Evolutionary conservation across 2,797 vertebrate species (phyloP).

Genomic region (Epinephelus coioides): DNA sequence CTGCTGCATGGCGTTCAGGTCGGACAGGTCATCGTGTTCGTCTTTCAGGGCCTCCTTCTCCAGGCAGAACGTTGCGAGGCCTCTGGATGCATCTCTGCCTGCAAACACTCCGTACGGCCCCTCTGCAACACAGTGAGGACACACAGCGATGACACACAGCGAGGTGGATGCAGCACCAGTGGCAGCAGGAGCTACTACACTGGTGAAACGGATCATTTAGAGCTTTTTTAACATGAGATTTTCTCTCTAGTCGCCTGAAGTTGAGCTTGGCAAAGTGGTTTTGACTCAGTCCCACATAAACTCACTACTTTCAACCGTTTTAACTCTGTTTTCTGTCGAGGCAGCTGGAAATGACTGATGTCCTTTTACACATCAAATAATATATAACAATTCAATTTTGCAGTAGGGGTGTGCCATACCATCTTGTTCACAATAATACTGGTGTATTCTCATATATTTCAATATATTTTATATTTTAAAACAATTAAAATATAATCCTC

Average conservation of each 20-base stretch:
- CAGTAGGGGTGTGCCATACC: too few species aligned
- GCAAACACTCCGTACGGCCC: conserved; percentile 98
- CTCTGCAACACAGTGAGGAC: conserved; percentile 78
- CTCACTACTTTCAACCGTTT: too few species aligned
- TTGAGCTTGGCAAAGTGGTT: too few species aligned
- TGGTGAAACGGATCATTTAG: background rate
- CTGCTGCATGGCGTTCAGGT: conserved; percentile 92
- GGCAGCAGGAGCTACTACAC: background rate
- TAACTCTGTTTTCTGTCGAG: too few species aligned
- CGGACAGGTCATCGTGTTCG: conserved; percentile 94
- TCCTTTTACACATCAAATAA: too few species aligned
- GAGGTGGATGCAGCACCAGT: background rate
- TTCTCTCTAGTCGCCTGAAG: background rate
- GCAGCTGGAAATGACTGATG: too few species aligned
- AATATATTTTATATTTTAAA: too few species aligned
- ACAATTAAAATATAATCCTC: too few species aligned
- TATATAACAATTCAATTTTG: too few species aligned
- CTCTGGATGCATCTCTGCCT: conserved; percentile 95
- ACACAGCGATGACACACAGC: background rate
- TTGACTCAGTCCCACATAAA: too few species aligned
- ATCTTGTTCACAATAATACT: too few species aligned
- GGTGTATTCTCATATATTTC: too few species aligned
- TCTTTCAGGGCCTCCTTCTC: conserved; percentile 95
- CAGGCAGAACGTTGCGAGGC: conserved; percentile 97
- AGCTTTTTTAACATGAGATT: background rate